These are phyloP conservation scores for Apocheima hispidaria DNA, from an alignment of 2,888 invertebrate genomes.

Conservation along the genomic window DNA sequence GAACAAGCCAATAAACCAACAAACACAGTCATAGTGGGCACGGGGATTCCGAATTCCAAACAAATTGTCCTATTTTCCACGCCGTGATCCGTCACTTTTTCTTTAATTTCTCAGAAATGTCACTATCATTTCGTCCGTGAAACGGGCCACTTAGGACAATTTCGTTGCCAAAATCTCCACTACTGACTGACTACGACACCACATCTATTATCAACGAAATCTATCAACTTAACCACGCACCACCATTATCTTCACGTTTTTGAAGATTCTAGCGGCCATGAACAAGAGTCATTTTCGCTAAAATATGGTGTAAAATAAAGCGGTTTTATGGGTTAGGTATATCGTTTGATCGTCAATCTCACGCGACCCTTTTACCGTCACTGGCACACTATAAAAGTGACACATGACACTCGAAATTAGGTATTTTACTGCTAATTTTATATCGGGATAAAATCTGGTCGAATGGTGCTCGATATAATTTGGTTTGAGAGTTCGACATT, in stretches of 20 bases:
- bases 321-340: conserved; percentile 39
- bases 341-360: conserved; percentile 60
- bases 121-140: neutral
- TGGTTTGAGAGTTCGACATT: conserved; percentile 10
- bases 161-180: conserved; percentile 31
- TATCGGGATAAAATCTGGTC: conserved; percentile 20
- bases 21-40: too few relatives aligned
- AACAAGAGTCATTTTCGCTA: conserved; percentile 37
- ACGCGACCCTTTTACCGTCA: conserved; percentile 65
- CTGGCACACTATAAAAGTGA: conserved; percentile 61
- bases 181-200: conserved; percentile 42
- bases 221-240: conserved; percentile 32
- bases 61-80: too few relatives aligned
- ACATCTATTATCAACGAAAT: conserved; percentile 41
- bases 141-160: neutral
- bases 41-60: too few relatives aligned
- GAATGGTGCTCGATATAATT: conserved; percentile 10
- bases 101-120: neutral
- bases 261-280: accelerated
- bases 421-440: conserved; percentile 36
- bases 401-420: conserved; percentile 52
- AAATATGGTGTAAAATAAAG: neutral
- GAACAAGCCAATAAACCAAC: too few relatives aligned
- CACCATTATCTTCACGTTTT: conserved; percentile 4
- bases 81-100: too few relatives aligned